A percentile compares a stretch with the other conserved stretches of the same genome.
phyloP scores from a whole-genome alignment of 1,140 invertebrate genomes.

The Anastrepha obliqua region DNA sequence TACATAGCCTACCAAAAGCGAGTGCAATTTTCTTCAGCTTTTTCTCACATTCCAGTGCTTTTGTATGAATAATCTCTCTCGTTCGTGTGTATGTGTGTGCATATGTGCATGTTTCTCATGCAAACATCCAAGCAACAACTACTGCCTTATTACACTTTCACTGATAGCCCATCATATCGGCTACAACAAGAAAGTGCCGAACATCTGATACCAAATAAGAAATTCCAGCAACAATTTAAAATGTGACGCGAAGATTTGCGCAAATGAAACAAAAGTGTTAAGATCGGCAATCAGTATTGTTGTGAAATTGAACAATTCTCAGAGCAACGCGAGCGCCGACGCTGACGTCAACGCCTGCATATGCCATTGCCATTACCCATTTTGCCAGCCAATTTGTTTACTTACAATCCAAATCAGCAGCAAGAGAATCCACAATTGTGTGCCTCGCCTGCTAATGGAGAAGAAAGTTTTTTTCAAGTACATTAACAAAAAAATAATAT shows the following conservation, averaged over 20 bases:
- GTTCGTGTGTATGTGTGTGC: neutral
- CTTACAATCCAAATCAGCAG: neutral
- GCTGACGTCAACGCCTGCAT: neutral
- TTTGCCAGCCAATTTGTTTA: slow-evolving; percentile 16
- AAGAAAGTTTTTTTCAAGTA: neutral
- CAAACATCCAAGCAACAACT: neutral
- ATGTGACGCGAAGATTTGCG: too few relatives aligned
- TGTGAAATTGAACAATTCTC: neutral
- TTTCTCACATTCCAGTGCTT: slow-evolving; percentile 27
- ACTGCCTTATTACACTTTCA: slow-evolving; percentile 41
- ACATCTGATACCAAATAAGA: slow-evolving; percentile 14
- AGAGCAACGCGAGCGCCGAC: neutral
- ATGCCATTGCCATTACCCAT: neutral
- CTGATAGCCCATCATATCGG: neutral
- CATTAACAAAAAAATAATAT: neutral
- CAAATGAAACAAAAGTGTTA: too few relatives aligned
- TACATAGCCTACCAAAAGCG: neutral
- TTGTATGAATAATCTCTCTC: neutral
- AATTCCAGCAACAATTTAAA: neutral
- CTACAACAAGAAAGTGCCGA: neutral
- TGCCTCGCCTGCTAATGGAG: neutral
- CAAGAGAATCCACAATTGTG: neutral
- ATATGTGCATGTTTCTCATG: slow-evolving; percentile 22
- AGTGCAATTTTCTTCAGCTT: neutral
- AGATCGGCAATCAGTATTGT: too few relatives aligned